A percentile compares a stretch with the other conserved stretches of the same genome.
phyloP scores from a whole-genome alignment of 1,140 invertebrate genomes.

The Littorina saxatilis region DNA sequence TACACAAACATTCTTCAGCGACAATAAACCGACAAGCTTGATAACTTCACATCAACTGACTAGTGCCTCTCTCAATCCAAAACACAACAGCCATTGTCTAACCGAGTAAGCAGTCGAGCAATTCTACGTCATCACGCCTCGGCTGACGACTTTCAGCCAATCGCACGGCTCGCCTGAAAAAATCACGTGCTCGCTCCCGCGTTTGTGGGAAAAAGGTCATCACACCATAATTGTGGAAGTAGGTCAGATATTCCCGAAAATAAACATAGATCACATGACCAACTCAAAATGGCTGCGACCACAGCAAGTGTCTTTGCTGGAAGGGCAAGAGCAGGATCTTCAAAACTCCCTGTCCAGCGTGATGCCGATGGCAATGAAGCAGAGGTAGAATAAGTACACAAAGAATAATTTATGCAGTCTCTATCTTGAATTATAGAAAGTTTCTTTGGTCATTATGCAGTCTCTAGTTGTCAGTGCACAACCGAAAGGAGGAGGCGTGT shows the following conservation, averaged over 20 bases:
- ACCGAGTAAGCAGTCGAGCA: conserved; percentile 30
- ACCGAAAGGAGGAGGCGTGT: neutral
- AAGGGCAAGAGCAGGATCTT: conserved; percentile 60
- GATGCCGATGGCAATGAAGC: conserved; percentile 72
- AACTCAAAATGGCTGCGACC: conserved; percentile 66
- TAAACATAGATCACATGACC: conserved; percentile 34
- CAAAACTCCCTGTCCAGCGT: conserved; percentile 53
- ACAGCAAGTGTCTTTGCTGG: conserved; percentile 70
- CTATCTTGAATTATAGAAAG: no score
- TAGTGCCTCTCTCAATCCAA: no score
- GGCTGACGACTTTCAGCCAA: conserved; percentile 53
- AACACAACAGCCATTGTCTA: conserved; percentile 14
- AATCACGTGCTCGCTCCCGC: conserved; percentile 37
- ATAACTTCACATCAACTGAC: no score
- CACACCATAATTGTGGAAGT: conserved; percentile 10
- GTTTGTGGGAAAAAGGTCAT: conserved; percentile 10
- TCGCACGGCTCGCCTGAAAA: conserved; percentile 33
- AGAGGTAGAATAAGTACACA: conserved; percentile 56
- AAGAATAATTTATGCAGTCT: neutral
- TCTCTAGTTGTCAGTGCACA: neutral
- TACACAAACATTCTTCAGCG: no score
- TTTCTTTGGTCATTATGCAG: neutral
- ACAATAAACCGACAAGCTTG: no score
- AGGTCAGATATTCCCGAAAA: conserved; percentile 13
- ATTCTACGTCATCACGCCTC: conserved; percentile 49